Conservation (phyloP, 2,113 vertebrate genomes). For the Furnarius figulus region DNA sequence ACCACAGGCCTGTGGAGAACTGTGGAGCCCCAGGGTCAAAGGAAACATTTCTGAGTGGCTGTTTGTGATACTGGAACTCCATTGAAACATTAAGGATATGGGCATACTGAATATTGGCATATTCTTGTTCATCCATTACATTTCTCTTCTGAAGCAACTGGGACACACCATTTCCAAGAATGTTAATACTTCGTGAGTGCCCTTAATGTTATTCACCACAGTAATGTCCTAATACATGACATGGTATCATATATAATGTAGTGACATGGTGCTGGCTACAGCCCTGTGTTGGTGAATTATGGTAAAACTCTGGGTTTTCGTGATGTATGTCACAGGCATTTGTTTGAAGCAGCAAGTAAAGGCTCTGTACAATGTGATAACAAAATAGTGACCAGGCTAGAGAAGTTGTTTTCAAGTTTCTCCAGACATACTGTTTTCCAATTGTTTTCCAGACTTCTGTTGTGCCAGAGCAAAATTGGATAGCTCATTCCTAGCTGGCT, state of each 20-base stretch:
- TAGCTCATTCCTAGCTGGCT: not conserved
- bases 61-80: not conserved
- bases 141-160: not conserved
- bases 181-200: not conserved
- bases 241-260: not conserved
- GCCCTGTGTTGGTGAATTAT: not conserved
- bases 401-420: not conserved
- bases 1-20: not conserved
- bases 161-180: not conserved
- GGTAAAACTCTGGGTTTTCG: not conserved
- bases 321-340: not conserved
- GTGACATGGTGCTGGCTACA: not conserved
- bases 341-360: not conserved
- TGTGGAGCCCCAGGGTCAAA: not conserved
- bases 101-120: not conserved
- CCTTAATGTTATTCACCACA: not conserved
- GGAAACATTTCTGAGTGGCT: constrained; percentile 4
- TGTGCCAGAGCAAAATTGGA: not conserved
- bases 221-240: not conserved
- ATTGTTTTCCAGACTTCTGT: not conserved
- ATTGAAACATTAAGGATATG: not conserved
- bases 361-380: not conserved
- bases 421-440: not conserved
- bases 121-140: not conserved
- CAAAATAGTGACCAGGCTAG: not conserved